A percentile compares a stretch with the other conserved stretches of the same genome.
phyloP scores from a whole-genome alignment of 2,797 vertebrate species.

The Sebastes cheni region DNA sequence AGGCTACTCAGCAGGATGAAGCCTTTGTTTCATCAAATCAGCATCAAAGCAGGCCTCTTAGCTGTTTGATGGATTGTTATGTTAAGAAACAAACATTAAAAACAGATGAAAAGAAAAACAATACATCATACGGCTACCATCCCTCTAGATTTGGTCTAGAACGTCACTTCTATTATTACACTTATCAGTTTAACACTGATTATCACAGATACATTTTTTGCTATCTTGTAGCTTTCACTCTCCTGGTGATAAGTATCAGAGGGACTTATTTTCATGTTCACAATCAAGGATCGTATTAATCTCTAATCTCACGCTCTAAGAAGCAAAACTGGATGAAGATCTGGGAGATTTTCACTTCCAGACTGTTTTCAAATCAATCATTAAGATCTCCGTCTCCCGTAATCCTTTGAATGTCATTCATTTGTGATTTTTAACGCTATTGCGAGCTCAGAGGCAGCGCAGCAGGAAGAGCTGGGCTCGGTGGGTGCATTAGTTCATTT shows the following conservation, averaged over 20 bases:
- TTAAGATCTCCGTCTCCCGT: conserved; percentile 66
- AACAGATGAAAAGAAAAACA: conserved; percentile 8
- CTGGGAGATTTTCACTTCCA: conserved; percentile 65
- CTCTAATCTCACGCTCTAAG: conserved; percentile 71
- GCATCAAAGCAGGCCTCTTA: neutral
- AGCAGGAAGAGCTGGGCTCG: conserved; percentile 24
- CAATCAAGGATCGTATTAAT: conserved; percentile 66
- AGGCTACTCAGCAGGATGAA: neutral
- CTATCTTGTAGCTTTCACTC: conserved; percentile 46
- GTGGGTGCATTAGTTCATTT: conserved; percentile 11
- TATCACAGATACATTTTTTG: conserved; percentile 54
- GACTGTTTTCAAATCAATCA: conserved; percentile 67
- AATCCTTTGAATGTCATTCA: conserved; percentile 72
- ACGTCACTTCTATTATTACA: conserved; percentile 49
- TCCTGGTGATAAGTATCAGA: conserved; percentile 62
- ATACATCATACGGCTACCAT: neutral
- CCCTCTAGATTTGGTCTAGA: conserved; percentile 41
- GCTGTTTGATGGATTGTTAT: neutral
- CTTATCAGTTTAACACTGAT: conserved; percentile 68
- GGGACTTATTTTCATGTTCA: conserved; percentile 70
- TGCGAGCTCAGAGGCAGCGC: conserved; percentile 28
- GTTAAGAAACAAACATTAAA: conserved; percentile 7
- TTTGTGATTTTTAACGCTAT: conserved; percentile 51
- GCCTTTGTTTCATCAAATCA: neutral
- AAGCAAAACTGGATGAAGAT: conserved; percentile 67